These are phyloP conservation scores for Samia ricini DNA, from an alignment of 1,140 invertebrate species.

Conservation along the genomic window DNA sequence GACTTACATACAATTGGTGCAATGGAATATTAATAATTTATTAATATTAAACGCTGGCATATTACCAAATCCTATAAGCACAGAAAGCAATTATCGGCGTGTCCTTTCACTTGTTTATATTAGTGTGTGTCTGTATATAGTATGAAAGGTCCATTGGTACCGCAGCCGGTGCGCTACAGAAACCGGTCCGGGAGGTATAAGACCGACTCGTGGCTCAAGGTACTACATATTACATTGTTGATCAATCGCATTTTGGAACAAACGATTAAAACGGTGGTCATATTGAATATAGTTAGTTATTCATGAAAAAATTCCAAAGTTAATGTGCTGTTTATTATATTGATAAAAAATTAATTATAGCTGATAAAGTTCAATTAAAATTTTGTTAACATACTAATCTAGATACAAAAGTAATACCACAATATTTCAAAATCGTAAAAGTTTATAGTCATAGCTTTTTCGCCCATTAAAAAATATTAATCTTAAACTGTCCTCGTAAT, in stretches of 20 bases:
- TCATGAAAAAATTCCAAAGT: conserved; percentile 13
- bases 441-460: too few relatives aligned
- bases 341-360: background rate
- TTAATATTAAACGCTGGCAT: conserved; percentile 31
- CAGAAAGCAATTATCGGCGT: conserved; percentile 68
- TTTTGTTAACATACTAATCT: too few relatives aligned
- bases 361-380: too few relatives aligned
- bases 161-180: conserved; percentile 62
- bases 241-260: conserved; percentile 70
- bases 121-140: conserved; percentile 42
- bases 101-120: conserved; percentile 72
- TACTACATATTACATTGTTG: conserved; percentile 61
- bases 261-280: conserved; percentile 42
- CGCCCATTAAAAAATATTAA: too few relatives aligned
- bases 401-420: too few relatives aligned
- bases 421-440: too few relatives aligned
- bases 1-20: background rate
- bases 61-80: conserved; percentile 63
- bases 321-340: conserved; percentile 1
- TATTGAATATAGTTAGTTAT: conserved; percentile 22
- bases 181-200: conserved; percentile 69
- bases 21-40: conserved; percentile 30
- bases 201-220: conserved; percentile 65
- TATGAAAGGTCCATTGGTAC: conserved; percentile 50
- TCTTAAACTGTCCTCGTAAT: too few relatives aligned